Evolutionary conservation across 2,888 invertebrate genomes (phyloP).

Genomic region (Odontocolon sp.): DNA sequence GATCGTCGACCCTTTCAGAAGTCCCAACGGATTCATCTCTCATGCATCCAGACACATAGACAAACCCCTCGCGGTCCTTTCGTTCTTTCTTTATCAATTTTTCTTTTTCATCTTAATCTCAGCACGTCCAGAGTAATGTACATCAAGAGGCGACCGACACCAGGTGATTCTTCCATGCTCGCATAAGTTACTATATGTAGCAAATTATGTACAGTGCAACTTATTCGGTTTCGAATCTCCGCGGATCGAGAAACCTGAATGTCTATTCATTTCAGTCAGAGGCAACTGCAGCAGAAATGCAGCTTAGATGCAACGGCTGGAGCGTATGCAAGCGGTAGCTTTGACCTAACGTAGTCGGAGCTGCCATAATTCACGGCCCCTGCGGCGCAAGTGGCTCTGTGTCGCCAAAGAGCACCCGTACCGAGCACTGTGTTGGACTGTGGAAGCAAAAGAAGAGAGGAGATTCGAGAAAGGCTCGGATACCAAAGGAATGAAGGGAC

Average conservation of each 20-base stretch:
- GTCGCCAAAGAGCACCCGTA: conserved; percentile 55
- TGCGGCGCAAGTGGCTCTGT: conserved; percentile 55
- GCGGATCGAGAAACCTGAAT: conserved; percentile 64
- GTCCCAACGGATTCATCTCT: conserved; percentile 44
- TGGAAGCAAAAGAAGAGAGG: conserved; percentile 33
- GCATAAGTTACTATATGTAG: not conserved
- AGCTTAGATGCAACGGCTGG: not conserved
- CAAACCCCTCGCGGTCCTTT: conserved; percentile 29
- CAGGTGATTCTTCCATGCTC: conserved; percentile 26
- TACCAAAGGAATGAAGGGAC: conserved; percentile 23
- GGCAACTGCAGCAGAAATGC: conserved; percentile 46
- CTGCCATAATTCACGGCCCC: conserved; percentile 63
- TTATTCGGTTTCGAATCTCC: conserved; percentile 59
- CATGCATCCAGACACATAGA: conserved; percentile 49
- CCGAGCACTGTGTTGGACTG: conserved; percentile 23
- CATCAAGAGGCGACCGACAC: not conserved
- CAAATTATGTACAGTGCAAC: conserved; percentile 11
- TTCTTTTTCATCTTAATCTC: conserved; percentile 21
- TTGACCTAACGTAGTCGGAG: conserved; percentile 60
- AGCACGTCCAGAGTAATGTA: conserved; percentile 39
- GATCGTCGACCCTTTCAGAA: conserved; percentile 52
- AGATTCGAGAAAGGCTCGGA: conserved; percentile 23
- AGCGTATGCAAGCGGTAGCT: conserved; percentile 55
- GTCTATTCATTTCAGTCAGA: conserved; percentile 64
- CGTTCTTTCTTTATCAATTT: not conserved